Conservation (phyloP, 2,113 vertebrate genomes). For the Limanda limanda region DNA sequence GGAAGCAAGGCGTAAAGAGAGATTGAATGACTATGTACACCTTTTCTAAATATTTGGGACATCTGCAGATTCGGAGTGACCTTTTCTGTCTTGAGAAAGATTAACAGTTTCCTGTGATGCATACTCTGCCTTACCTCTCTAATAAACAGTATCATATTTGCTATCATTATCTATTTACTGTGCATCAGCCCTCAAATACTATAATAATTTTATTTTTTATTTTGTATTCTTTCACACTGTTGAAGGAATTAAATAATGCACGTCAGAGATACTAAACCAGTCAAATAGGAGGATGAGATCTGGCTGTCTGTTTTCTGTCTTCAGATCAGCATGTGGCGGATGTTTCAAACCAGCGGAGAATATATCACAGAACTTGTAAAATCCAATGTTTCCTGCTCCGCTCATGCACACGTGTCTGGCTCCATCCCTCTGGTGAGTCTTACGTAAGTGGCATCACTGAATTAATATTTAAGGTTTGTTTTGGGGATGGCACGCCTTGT, state of each 20-base stretch:
- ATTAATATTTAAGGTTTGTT: constrained; percentile 80
- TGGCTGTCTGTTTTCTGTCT: background rate
- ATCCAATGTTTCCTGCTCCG: constrained; percentile 36
- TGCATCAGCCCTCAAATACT: background rate
- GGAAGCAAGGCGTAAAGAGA: constrained; percentile 81
- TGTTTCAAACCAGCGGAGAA: constrained; percentile 18
- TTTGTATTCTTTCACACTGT: background rate
- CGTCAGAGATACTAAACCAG: background rate
- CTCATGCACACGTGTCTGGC: constrained; percentile 30
- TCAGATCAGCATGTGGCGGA: constrained; percentile 16
- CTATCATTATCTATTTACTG: constrained; percentile 9
- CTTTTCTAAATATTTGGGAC: constrained; percentile 96
- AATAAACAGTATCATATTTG: constrained; percentile 27
- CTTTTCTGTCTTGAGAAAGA: constrained; percentile 80
- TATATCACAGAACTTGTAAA: constrained; percentile 35
- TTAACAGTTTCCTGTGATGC: constrained; percentile 85
- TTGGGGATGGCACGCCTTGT: constrained; percentile 49
- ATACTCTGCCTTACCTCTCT: constrained; percentile 58
- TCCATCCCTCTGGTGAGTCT: constrained; percentile 51
- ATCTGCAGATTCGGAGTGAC: constrained; percentile 88
- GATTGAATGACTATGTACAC: constrained; percentile 87
- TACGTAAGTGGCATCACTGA: constrained; percentile 72
- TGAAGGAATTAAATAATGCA: background rate
- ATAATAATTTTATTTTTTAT: background rate
- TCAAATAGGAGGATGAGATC: background rate